Evolutionary conservation across 1,140 invertebrate genomes (phyloP).

Genomic region (Holcopasites calliopsidis): DNA sequence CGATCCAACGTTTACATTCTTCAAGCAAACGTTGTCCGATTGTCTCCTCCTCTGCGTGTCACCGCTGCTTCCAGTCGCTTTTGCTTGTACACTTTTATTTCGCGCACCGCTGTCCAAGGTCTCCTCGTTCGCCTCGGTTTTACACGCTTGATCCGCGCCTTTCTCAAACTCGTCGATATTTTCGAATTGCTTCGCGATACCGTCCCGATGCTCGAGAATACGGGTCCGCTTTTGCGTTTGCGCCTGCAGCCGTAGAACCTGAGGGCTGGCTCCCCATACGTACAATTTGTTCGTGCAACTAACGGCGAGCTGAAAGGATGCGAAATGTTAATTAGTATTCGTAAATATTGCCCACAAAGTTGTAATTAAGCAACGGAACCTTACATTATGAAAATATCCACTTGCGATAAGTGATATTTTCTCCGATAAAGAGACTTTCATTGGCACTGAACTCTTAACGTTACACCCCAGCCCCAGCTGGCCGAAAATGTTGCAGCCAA

Average conservation of each 20-base stretch:
- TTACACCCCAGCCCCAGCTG: constrained; percentile 85
- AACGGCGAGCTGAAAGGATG: constrained; percentile 84
- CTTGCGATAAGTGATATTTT: constrained; percentile 85
- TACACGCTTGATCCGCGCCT: constrained; percentile 19
- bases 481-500: constrained; percentile 90
- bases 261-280: constrained; percentile 89
- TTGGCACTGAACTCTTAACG: constrained; percentile 83
- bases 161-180: constrained; percentile 54
- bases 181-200: constrained; percentile 67
- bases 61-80: constrained; percentile 39
- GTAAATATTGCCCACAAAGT: neutral
- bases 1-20: constrained; percentile 65
- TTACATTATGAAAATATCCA: constrained; percentile 91
- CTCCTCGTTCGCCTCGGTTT: constrained; percentile 43
- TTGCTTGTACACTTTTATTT: constrained; percentile 48
- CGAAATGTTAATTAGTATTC: neutral
- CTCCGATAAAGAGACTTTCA: constrained; percentile 81
- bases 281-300: constrained; percentile 85
- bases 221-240: constrained; percentile 83
- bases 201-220: constrained; percentile 77
- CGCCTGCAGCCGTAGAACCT: constrained; percentile 85
- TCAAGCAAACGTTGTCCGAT: constrained; percentile 49
- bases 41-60: constrained; percentile 35
- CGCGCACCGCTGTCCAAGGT: constrained; percentile 36
- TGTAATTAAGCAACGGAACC: constrained; percentile 62